These are phyloP conservation scores for Gallinago undulata DNA, from an alignment of 2,113 vertebrate genomes.

Conservation along the genomic window DNA sequence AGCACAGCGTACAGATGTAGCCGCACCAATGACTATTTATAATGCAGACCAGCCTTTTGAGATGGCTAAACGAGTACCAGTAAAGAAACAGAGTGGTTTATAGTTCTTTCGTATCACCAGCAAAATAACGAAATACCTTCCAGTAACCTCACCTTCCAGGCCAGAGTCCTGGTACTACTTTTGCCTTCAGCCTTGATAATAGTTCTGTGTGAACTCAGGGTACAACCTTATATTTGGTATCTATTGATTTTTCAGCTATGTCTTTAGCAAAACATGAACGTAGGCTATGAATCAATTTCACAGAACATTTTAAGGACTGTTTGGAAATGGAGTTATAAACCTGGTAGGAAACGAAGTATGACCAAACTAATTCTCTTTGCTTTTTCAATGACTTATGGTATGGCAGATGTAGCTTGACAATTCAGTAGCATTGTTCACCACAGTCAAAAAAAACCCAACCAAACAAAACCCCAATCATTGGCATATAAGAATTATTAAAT, in stretches of 20 bases:
- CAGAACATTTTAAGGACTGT: neutral
- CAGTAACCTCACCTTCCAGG: neutral
- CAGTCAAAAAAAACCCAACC: neutral
- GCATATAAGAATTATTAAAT: neutral
- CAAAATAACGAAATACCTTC: neutral
- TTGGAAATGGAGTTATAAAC: neutral
- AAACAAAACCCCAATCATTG: neutral
- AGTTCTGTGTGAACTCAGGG: neutral
- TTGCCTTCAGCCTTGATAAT: neutral
- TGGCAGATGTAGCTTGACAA: neutral
- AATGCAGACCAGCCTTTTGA: neutral
- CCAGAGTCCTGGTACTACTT: neutral
- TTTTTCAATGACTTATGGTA: neutral
- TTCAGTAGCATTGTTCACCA: neutral
- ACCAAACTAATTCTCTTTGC: neutral
- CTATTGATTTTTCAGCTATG: neutral
- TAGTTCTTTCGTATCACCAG: neutral
- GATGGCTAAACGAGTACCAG: accelerated
- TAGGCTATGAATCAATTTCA: neutral
- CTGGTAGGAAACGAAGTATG: neutral
- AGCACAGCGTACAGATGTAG: neutral
- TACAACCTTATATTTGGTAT: neutral
- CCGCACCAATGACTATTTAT: accelerated
- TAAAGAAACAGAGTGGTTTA: neutral
- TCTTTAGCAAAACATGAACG: accelerated